A percentile compares a stretch with the other conserved stretches of the same genome.
Evolutionary conservation across 2,797 vertebrate species (phyloP).

Genomic region (Malurus splendens): DNA sequence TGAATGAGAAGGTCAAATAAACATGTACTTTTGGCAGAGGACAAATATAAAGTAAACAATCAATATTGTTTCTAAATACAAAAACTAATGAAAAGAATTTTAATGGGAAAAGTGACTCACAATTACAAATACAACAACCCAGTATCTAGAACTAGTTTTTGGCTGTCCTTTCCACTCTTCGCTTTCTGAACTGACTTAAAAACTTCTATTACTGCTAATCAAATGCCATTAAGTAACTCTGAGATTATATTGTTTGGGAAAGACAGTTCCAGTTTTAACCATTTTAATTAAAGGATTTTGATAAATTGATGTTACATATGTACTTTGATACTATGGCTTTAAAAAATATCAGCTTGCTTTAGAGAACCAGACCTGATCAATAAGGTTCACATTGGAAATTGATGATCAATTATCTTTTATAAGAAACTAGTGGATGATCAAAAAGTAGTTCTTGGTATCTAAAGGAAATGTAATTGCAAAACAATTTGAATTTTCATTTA

Average conservation of each 20-base stretch:
- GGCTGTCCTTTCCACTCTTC: not conserved
- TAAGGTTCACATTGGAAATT: not conserved
- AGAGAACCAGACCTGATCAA: not conserved
- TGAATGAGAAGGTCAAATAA: not conserved
- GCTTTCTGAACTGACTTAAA: not conserved
- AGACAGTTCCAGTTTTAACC: not conserved
- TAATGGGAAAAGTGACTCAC: not conserved
- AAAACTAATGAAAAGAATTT: not conserved
- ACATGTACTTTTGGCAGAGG: not conserved
- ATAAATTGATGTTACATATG: not conserved
- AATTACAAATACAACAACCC: not conserved
- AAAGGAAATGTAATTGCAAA: not conserved
- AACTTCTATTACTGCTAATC: not conserved
- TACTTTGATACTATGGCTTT: not conserved
- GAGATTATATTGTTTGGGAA: not conserved
- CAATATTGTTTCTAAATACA: not conserved
- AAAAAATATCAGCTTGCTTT: not conserved
- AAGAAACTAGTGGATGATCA: not conserved
- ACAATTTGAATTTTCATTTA: not conserved
- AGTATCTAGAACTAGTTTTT: not conserved
- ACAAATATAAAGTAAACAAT: not conserved
- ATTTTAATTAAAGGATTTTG: not conserved
- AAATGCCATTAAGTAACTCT: not conserved
- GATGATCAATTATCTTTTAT: not conserved
- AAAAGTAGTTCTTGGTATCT: not conserved